These are phyloP conservation scores for Cynaeus angustus DNA, from an alignment of 2,888 invertebrate genomes.

Conservation along the genomic window DNA sequence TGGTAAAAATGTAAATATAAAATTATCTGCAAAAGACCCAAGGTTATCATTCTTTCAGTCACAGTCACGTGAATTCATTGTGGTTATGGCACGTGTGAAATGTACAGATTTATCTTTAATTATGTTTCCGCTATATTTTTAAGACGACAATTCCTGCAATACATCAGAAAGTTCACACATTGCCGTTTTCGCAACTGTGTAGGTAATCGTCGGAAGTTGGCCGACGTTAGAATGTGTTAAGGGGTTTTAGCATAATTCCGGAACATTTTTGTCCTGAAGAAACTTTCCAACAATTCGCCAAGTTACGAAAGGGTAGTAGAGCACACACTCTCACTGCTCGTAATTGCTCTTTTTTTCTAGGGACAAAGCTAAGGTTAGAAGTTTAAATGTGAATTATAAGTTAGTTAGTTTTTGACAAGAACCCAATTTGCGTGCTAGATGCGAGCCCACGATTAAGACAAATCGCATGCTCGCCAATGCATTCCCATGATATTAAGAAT, in stretches of 20 bases:
- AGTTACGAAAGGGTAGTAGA: conserved; percentile 8
- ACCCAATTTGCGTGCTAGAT: conserved; percentile 4
- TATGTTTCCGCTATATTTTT: conserved; percentile 1
- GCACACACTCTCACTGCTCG: background rate
- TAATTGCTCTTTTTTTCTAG: conserved; percentile 9
- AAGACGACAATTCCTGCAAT: background rate
- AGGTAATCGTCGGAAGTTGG: conserved; percentile 22
- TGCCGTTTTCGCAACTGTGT: background rate
- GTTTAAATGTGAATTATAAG: background rate
- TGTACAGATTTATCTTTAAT: conserved; percentile 9
- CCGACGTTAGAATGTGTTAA: conserved; percentile 15
- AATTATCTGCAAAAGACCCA: conserved; percentile 13
- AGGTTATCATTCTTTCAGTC: conserved; percentile 8
- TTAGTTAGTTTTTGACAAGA: background rate
- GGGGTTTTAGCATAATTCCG: conserved; percentile 24
- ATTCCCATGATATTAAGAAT: conserved; percentile 33
- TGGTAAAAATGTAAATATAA: conserved; percentile 30
- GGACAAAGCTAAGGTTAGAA: background rate
- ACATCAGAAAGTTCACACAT: conserved; percentile 1
- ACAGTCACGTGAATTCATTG: background rate
- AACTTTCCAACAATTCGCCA: conserved; percentile 28
- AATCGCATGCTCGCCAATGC: conserved; percentile 24
- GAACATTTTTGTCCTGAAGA: conserved; percentile 19
- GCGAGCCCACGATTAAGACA: conserved; percentile 3
- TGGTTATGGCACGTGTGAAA: background rate